Evolutionary conservation across 2,797 vertebrate genomes (phyloP).

Genomic region (Dicrostonyx torquatus): DNA sequence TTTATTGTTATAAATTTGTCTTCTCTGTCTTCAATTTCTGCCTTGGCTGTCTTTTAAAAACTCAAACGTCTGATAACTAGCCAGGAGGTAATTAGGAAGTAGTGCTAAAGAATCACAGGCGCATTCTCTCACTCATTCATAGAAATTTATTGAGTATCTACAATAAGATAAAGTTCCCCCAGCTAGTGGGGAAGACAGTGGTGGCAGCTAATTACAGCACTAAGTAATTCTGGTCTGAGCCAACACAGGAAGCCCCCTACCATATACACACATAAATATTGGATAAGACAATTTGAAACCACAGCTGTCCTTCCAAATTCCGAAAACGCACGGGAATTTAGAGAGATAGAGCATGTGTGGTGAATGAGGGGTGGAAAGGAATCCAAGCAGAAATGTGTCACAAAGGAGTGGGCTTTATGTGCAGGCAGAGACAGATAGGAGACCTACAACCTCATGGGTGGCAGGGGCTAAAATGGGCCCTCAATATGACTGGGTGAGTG

Average conservation of each 20-base stretch:
- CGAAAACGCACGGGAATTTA: conserved; percentile 21
- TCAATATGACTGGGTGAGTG: background rate
- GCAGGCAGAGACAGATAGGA: background rate
- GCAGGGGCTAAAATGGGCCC: background rate
- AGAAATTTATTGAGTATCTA: conserved; percentile 69
- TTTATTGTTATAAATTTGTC: conserved; percentile 78
- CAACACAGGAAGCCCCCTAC: background rate
- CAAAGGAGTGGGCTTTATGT: background rate
- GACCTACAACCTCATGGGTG: background rate
- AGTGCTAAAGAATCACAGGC: conserved; percentile 64
- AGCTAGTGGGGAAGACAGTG: conserved; percentile 43
- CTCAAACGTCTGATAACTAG: conserved; percentile 70
- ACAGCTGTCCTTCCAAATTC: conserved; percentile 46
- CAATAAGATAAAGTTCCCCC: conserved; percentile 19
- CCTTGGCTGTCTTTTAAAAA: conserved; percentile 71
- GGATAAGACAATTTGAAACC: conserved; percentile 60
- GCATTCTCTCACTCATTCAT: conserved; percentile 67
- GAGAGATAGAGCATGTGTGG: background rate
- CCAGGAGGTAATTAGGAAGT: conserved; percentile 77
- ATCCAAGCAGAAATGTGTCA: rapidly evolving
- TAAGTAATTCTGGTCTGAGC: conserved; percentile 45
- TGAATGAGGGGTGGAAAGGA: background rate
- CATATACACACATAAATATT: conserved; percentile 63
- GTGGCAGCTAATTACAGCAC: conserved; percentile 65
- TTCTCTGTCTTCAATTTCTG: conserved; percentile 60